Base-by-base conservation (phyloP, 2,888 invertebrate genomes). In the Eupithecia abbreviata region DNA sequence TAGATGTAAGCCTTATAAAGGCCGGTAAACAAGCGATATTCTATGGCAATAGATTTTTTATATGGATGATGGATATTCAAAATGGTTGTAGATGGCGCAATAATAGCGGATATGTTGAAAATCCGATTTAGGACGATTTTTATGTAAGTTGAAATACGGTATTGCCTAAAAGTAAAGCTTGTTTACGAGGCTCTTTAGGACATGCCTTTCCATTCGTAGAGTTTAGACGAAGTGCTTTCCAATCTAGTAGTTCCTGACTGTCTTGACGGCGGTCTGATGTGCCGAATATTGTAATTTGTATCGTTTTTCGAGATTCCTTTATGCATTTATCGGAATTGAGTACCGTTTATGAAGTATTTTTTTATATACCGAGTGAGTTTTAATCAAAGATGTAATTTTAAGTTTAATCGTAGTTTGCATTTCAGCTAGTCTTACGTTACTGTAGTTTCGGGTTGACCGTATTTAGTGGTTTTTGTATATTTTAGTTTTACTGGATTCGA, bases 391-490 rank as follows among this genome's bases (percentile, higher is more conserved):
- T 94, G 91, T 94, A 93, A 91, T 84, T 92, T 93, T 93, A 94
- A 92, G 92, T 93, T 94, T 91, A 90, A 86, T 81, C 87, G 88
- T 94, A 93, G 93, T 94, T 93, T 91, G 93, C 95, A 93, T 94
- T 94, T 95, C 93, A 91, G 89, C 95, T 95, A 95, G 95, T 95
- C 95, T 94, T 94, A 94, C 92, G 92, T 94, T 93, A 90, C 89
- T 88, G 90, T 91, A 89, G 90, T 87, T 88, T 90, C 88, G 89
- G 88, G 88, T 91, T 87, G 90, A 89, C 90, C 88, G 91, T 92
- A 88, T 85, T 88, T 86, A 87, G 90, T 92, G 92, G 90, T 91
- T 82, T 82, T 81, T 94, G 93, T 95, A 94, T 94, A 94, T 94
- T 92, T 88, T 92, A 90, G 88, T 89, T 91, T 87, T 87, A 87